These are phyloP conservation scores for Rhinichthys osculus DNA, from an alignment of 2,797 vertebrate genomes.

Conservation along the genomic window DNA sequence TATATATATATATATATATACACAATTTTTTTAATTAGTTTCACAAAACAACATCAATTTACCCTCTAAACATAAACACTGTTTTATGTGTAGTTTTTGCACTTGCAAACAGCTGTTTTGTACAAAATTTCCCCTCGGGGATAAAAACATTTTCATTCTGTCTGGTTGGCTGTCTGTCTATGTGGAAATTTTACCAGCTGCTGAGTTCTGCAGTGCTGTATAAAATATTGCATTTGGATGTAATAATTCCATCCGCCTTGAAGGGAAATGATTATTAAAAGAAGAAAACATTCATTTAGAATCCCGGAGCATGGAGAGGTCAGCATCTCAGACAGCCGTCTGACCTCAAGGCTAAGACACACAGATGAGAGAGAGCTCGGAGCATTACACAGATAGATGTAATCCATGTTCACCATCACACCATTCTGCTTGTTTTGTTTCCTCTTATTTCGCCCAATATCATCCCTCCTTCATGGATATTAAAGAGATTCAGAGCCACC, in stretches of 20 bases:
- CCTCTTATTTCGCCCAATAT: conserved; percentile 22
- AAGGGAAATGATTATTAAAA: conserved; percentile 39
- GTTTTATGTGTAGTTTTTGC: background rate
- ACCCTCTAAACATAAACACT: background rate
- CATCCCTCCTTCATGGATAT: conserved; percentile 55
- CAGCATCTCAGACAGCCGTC: conserved; percentile 11
- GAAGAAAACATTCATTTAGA: conserved; percentile 17
- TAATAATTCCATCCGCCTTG: conserved; percentile 24
- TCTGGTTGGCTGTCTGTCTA: conserved; percentile 8
- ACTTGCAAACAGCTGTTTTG: background rate
- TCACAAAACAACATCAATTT: too few relatives aligned
- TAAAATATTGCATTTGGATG: conserved; percentile 24
- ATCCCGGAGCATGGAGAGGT: conserved; percentile 17
- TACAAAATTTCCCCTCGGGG: background rate
- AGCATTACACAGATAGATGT: conserved; percentile 15
- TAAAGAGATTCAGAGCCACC: conserved; percentile 40
- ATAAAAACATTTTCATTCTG: background rate
- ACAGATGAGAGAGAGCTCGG: conserved; percentile 8
- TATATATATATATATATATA: too few relatives aligned
- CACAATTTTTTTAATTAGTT: too few relatives aligned
- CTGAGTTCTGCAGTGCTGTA: background rate
- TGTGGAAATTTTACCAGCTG: conserved; percentile 8
- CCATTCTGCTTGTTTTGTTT: conserved; percentile 15
- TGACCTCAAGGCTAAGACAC: conserved; percentile 26
- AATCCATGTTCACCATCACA: conserved; percentile 38